A percentile compares a stretch with the other conserved stretches of the same genome.
These are phyloP conservation scores for Coelinius sp. DNA, from an alignment of 2,888 invertebrate species.

Conservation along the genomic window DNA sequence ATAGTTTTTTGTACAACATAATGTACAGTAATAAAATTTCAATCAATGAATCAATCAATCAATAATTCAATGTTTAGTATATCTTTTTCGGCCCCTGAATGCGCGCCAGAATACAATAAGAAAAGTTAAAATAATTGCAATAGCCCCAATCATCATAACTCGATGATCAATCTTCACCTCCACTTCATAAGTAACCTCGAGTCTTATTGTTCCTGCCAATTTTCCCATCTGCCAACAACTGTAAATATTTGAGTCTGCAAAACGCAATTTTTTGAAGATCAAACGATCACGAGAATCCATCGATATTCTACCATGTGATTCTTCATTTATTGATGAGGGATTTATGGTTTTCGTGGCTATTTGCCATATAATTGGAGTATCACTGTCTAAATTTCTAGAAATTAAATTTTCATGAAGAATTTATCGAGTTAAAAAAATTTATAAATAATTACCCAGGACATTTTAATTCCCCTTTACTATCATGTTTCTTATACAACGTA, in stretches of 20 bases:
- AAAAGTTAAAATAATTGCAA: constrained; percentile 68
- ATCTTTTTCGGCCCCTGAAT: constrained; percentile 69
- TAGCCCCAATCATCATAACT: constrained; percentile 69
- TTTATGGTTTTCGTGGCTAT: constrained; percentile 72
- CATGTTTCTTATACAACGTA: constrained; percentile 68
- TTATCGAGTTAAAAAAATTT: too few species aligned
- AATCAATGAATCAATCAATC: too few species aligned
- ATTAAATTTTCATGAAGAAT: neutral
- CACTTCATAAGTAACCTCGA: constrained; percentile 73
- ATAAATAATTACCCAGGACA: constrained; percentile 73
- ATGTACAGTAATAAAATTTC: too few species aligned
- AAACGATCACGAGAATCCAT: constrained; percentile 75
- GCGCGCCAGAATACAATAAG: constrained; percentile 70
- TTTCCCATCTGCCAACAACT: constrained; percentile 79
- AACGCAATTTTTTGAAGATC: constrained; percentile 72
- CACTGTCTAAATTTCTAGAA: constrained; percentile 71
- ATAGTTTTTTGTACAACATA: too few species aligned
- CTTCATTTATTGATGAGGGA: constrained; percentile 71
- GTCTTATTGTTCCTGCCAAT: constrained; percentile 75
- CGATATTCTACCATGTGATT: constrained; percentile 74
- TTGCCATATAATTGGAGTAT: constrained; percentile 75
- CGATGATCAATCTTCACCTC: constrained; percentile 71
- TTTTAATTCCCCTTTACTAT: constrained; percentile 65
- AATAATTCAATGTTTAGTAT: constrained; percentile 55
- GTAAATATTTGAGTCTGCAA: constrained; percentile 75